Base-by-base conservation (phyloP, 2,113 vertebrate genomes). In the Mobula birostris region DNA sequence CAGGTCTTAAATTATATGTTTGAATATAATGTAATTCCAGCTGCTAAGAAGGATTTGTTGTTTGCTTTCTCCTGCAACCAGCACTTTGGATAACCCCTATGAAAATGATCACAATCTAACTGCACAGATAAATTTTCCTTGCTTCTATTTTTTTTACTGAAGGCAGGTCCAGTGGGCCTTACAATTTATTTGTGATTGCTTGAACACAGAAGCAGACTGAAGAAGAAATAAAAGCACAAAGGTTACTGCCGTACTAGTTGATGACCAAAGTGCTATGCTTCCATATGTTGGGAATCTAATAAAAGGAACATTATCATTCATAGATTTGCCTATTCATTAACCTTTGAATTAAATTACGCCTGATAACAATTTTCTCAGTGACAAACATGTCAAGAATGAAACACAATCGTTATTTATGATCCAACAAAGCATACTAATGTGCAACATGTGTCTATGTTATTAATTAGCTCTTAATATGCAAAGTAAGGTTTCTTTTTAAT, bases 321-420 rank as follows among this genome's bases (percentile, higher is more conserved):
- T 72, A 40, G 32, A 93, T 90, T 90, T 66, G 61, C 40, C 91
- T 93, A 74, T 93, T 93, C 40, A 74, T 74, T 93, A 48, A 72
- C 66, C 68, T 93, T 93, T 93, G 68, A 74, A 93, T 74, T 93
- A 93, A 93, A 93, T 93, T 93, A 66, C 70, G 74, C 68, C 72
- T 74, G 91, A 74, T 56, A 74, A 93, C 70, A 76, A 74, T 48
- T 74, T 93, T 74, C 36, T 74, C 61, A n/a, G 68, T 93, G 91
- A 56, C 32, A 93, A 93, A 74, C 91, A 93, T 93, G 70, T 72
- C 70, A 93, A 74, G 40, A 90, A 32, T 90, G 85, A 90, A 90
- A 90, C 61, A 72, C 91, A 93, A 93, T 32, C 61, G 70, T 93
- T 29, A 93, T 93, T 93, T 93, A 93, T 56, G 70, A 93, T 93